phyloP scores from a whole-genome alignment of 1,140 invertebrate genomes.

The Drosophila punjabiensis region DNA sequence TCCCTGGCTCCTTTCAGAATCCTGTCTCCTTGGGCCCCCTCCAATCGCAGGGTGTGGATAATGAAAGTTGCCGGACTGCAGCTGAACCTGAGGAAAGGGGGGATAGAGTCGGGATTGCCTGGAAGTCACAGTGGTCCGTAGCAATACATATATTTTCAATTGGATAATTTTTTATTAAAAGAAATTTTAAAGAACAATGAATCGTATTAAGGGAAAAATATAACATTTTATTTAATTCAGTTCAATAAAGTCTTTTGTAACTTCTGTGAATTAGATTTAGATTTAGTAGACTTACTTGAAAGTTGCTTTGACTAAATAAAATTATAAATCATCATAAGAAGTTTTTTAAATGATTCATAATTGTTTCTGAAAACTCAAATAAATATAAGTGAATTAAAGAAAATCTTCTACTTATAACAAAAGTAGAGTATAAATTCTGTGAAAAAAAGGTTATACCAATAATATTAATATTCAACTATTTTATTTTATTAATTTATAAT shows the following conservation, averaged over 20 bases:
- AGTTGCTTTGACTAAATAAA: no score
- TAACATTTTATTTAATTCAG: not conserved
- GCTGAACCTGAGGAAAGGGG: constrained; percentile 10
- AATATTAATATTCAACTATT: no score
- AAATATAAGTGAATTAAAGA: no score
- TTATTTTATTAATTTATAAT: no score
- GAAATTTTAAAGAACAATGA: not conserved
- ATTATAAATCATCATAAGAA: no score
- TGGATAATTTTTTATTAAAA: not conserved
- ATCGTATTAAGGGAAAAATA: not conserved
- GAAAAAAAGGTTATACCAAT: no score
- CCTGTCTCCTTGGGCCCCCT: not conserved
- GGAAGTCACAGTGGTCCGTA: constrained; percentile 48
- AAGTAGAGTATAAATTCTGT: no score
- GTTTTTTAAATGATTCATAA: no score
- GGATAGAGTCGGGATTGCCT: not conserved
- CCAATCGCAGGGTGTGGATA: constrained; percentile 39
- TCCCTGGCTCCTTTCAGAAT: constrained; percentile 20
- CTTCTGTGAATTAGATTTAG: not conserved
- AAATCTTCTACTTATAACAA: no score
- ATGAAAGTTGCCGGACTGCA: constrained; percentile 63
- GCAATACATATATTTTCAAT: not conserved
- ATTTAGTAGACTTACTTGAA: not conserved
- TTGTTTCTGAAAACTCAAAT: no score
- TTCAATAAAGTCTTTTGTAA: not conserved